phyloP scores from a whole-genome alignment of 2,888 invertebrate genomes.

The Macrosoma leucophasiata region DNA sequence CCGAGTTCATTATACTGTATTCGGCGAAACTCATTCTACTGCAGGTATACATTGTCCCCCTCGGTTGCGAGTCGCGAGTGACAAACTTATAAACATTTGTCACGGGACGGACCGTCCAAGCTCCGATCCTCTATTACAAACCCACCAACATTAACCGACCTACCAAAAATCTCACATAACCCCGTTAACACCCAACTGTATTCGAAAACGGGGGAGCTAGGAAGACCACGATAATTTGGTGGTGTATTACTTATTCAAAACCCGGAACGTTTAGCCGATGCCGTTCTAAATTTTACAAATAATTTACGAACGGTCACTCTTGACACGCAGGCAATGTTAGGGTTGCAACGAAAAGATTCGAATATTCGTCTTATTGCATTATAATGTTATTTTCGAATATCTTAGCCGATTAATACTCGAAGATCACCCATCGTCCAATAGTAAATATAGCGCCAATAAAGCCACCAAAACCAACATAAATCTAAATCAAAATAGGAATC shows the following conservation, averaged over 20 bases:
- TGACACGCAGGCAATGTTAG: too few relatives aligned
- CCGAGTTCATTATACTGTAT: constrained; percentile 51
- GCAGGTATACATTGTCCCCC: constrained; percentile 43
- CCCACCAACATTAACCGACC: constrained; percentile 42
- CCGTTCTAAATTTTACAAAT: constrained; percentile 73
- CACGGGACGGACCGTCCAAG: constrained; percentile 63
- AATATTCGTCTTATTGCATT: too few relatives aligned
- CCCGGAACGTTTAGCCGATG: constrained; percentile 71
- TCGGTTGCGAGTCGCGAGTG: constrained; percentile 50
- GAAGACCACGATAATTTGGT: constrained; percentile 38
- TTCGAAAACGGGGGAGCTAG: constrained; percentile 5
- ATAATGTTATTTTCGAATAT: too few relatives aligned
- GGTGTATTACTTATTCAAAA: constrained; percentile 68
- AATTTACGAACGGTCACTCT: constrained; percentile 72
- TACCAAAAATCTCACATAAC: constrained; percentile 15
- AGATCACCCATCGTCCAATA: too few relatives aligned
- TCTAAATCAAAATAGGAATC: too few relatives aligned
- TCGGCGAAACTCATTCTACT: constrained; percentile 41
- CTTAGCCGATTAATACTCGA: too few relatives aligned
- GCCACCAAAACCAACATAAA: too few relatives aligned
- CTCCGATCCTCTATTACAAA: constrained; percentile 53
- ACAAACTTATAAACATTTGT: constrained; percentile 76
- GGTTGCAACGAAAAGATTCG: too few relatives aligned
- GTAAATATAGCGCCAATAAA: too few relatives aligned
- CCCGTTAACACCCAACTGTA: constrained; percentile 7